Conservation (phyloP, 2,797 vertebrate species). For the Smutsia temminckii region DNA sequence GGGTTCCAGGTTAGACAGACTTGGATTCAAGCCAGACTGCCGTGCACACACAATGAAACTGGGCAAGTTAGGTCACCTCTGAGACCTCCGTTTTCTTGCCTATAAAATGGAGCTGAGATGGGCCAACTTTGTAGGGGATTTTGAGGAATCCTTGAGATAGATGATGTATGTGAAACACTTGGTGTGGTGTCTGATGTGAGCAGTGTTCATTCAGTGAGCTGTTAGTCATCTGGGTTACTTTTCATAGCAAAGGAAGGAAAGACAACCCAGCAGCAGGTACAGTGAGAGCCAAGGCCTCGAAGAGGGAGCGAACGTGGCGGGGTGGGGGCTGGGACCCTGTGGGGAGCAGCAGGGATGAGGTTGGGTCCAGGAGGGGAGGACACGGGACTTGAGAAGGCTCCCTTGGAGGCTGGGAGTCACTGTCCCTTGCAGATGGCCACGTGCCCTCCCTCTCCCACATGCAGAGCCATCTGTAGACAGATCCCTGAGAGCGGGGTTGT, state of each 20-base stretch:
- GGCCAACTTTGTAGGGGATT: rapidly evolving
- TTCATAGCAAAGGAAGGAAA: not conserved
- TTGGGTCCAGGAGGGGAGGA: rapidly evolving
- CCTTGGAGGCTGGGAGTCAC: not conserved
- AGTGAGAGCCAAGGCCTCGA: not conserved
- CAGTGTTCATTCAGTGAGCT: rapidly evolving
- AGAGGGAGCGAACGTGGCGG: rapidly evolving
- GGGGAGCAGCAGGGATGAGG: not conserved
- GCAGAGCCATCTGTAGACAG: not conserved
- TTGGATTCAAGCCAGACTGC: not conserved
- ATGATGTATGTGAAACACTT: rapidly evolving
- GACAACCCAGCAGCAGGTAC: not conserved
- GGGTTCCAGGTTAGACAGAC: not conserved
- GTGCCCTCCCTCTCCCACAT: not conserved
- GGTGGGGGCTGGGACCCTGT: not conserved
- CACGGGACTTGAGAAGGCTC: not conserved
- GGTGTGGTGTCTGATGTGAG: rapidly evolving
- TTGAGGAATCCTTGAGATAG: not conserved
- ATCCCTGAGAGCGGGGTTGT: not conserved
- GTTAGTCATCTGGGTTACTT: rapidly evolving
- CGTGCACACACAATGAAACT: rapidly evolving
- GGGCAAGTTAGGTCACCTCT: not conserved
- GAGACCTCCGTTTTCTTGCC: not conserved
- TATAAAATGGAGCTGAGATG: not conserved
- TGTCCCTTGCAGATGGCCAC: not conserved